Evolutionary conservation across 2,113 vertebrate genomes (phyloP).

Genomic region (Microtus richardsoni): DNA sequence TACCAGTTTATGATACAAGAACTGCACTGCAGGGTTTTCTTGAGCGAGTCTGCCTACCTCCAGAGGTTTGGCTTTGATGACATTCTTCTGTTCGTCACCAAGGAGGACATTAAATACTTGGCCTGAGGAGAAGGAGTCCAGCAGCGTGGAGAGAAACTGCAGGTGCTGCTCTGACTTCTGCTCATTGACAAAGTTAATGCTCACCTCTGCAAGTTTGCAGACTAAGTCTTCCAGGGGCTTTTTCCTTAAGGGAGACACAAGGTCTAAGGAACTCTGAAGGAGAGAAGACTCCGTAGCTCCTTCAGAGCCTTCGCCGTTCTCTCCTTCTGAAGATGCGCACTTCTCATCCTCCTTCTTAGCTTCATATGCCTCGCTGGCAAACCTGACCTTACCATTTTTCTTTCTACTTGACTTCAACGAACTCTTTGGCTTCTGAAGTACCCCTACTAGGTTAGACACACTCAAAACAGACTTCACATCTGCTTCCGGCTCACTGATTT

Average conservation of each 20-base stretch:
- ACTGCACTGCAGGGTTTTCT: conserved; percentile 90
- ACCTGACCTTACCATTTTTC: conserved; percentile 90
- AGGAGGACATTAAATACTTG: conserved; percentile 92
- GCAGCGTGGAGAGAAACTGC: conserved; percentile 92
- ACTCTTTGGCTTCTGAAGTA: conserved; percentile 90
- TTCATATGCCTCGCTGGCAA: conserved; percentile 84
- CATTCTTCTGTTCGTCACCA: conserved; percentile 80
- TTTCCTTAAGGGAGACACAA: conserved; percentile 74
- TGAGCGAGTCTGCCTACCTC: conserved; percentile 58
- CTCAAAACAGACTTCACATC: conserved; percentile 88
- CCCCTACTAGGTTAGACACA: conserved; percentile 90
- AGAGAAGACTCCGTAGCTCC: neutral
- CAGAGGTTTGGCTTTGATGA: conserved; percentile 53
- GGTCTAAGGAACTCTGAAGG: neutral
- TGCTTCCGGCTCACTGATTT: conserved; percentile 87
- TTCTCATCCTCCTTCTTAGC: conserved; percentile 69
- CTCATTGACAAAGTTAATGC: conserved; percentile 91
- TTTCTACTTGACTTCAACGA: conserved; percentile 84
- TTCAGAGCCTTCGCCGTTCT: conserved; percentile 77
- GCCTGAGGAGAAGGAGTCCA: conserved; percentile 91
- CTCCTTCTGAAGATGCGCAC: conserved; percentile 32
- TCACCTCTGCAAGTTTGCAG: conserved; percentile 92
- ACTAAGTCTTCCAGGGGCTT: conserved; percentile 93
- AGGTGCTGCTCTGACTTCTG: conserved; percentile 93
- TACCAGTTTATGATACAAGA: conserved; percentile 91